phyloP scores from a whole-genome alignment of 2,113 vertebrate species.

The Stictonetta naevosa region DNA sequence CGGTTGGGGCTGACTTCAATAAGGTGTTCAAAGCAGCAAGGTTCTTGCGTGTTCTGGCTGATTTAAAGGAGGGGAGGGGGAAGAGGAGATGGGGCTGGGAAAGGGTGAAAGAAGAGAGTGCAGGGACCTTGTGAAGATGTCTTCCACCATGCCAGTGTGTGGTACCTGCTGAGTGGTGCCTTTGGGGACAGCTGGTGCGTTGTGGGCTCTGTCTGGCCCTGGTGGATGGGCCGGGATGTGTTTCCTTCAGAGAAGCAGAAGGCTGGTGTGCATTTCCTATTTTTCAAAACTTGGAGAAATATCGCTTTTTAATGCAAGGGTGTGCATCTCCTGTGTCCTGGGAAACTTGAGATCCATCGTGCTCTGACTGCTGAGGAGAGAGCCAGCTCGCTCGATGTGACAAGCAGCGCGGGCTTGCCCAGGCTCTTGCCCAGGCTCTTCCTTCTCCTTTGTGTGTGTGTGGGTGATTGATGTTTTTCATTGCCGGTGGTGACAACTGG shows the following conservation, averaged over 20 bases:
- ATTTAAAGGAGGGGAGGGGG: not conserved
- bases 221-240: rapidly evolving
- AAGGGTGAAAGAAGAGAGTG: not conserved
- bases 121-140: not conserved
- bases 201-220: not conserved
- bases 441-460: not conserved
- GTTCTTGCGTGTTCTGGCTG: not conserved
- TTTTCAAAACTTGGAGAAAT: not conserved
- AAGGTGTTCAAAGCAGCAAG: not conserved
- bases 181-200: not conserved
- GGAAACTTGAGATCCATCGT: not conserved
- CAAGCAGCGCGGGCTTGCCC: not conserved
- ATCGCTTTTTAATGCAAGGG: not conserved
- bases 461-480: slow-evolving; percentile 63
- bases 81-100: not conserved
- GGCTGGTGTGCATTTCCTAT: rapidly evolving
- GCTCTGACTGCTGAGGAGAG: not conserved
- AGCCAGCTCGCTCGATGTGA: not conserved
- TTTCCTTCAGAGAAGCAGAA: not conserved
- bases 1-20: not conserved
- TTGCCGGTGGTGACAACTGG: slow-evolving; percentile 64
- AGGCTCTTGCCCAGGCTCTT: slow-evolving; percentile 10
- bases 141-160: rapidly evolving
- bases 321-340: not conserved
- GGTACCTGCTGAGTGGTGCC: rapidly evolving